Evolutionary conservation across 1,140 invertebrate species (phyloP), one percentile per base, ranked within the genome.

Genomic region (Dryas iulia): DNA sequence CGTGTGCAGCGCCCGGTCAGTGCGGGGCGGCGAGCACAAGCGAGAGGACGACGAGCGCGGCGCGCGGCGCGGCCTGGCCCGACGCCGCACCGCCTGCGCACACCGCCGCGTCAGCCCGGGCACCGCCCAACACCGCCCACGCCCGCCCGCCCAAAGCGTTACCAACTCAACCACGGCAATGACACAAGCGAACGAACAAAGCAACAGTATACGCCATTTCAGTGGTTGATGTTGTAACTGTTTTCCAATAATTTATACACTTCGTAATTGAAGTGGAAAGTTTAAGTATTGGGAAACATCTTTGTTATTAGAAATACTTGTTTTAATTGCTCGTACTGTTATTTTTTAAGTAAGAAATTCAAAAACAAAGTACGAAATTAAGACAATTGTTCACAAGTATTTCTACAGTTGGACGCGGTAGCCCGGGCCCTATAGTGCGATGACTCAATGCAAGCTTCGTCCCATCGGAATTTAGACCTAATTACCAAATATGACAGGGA

Each of bases 41-140:
- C 82, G 80, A 80, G 75, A 84, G 85, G 73, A 74, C 82, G 81
- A 82, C 70, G 72, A 87, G 84, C 75, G 81, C 79, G 79, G 75
- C 82, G 72, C 77, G 79, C 73, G 77, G 69, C 78, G 76, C 81
- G 79, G 72, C 72, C 77, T 71, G 76, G 74, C 72, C 76, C 80
- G 74, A 74, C 81, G 82, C 82, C 81, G 82, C 87, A 73, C 77
- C 87, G 84, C 89, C 88, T 88, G 86, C 87, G 86, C 85, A 86
- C 86, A 86, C 80, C 82, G 80, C 85, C 77, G 76, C 83, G 94
- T 98, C 31, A 95, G 94, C 93, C 94, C 77, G 95, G 96, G 95
- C 95, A 24, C 69, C 68, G 61, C 67, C 60, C 69, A 59, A 62
- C 54, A 54, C 18, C 65, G 30, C 71, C 11, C 30, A 23, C 7